A percentile compares a stretch with the other conserved stretches of the same genome.
These are phyloP conservation scores for Andrena minutula DNA, from an alignment of 2,888 invertebrate genomes.

Conservation along the genomic window DNA sequence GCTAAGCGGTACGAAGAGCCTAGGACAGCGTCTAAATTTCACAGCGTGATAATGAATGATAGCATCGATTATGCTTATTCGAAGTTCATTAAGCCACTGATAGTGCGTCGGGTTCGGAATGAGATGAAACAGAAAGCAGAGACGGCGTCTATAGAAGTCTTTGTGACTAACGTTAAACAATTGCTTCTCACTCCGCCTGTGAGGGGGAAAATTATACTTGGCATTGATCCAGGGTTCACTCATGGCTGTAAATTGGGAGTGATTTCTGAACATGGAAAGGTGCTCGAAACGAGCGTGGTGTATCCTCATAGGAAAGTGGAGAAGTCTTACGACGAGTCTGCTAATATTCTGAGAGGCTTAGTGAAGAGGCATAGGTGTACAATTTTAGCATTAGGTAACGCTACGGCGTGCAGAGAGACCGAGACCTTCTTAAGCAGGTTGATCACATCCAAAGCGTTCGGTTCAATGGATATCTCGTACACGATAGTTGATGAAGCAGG, in stretches of 20 bases:
- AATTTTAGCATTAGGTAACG: slow-evolving; percentile 96
- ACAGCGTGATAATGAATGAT: slow-evolving; percentile 84
- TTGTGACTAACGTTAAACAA: slow-evolving; percentile 93
- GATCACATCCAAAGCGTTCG: slow-evolving; percentile 87
- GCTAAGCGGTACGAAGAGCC: slow-evolving; percentile 52
- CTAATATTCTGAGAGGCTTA: slow-evolving; percentile 86
- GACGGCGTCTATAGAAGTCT: slow-evolving; percentile 93
- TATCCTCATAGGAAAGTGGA: slow-evolving; percentile 86
- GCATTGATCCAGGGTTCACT: slow-evolving; percentile 95
- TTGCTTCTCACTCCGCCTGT: slow-evolving; percentile 93
- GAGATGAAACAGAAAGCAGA: slow-evolving; percentile 92
- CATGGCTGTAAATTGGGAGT: slow-evolving; percentile 96
- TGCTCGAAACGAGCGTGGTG: slow-evolving; percentile 89
- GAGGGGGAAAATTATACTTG: slow-evolving; percentile 92
- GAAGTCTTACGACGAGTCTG: slow-evolving; percentile 13
- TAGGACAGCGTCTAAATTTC: slow-evolving; percentile 63
- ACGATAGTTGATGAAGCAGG: slow-evolving; percentile 96
- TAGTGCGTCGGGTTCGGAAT: slow-evolving; percentile 89
- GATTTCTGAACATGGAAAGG: slow-evolving; percentile 90
- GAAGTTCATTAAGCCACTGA: slow-evolving; percentile 88
- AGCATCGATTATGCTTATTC: slow-evolving; percentile 88
- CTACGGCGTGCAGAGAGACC: slow-evolving; percentile 95
- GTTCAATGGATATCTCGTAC: slow-evolving; percentile 88
- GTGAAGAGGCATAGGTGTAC: slow-evolving; percentile 89
- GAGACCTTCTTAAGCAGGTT: slow-evolving; percentile 90